phyloP scores from a whole-genome alignment of 92 coral and sea anemone species.

The Umimayanthus chanpuru region DNA sequence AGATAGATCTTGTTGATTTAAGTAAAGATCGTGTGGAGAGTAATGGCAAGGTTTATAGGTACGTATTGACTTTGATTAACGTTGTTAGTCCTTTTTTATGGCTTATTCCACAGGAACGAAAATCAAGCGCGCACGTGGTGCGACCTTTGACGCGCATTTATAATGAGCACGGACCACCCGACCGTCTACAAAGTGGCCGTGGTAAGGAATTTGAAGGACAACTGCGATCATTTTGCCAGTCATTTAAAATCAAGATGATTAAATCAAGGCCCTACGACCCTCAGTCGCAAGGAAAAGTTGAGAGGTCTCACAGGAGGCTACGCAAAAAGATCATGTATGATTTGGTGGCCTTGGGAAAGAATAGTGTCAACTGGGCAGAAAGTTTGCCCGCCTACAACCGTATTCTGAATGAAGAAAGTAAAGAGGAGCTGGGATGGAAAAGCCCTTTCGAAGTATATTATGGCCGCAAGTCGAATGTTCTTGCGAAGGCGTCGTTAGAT shows the following conservation, averaged over 20 bases:
- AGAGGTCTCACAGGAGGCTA: slow-evolving; percentile 42
- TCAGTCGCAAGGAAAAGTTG: slow-evolving; percentile 48
- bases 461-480: slow-evolving; percentile 15
- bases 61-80: slow-evolving; percentile 33
- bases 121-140: slow-evolving; percentile 39
- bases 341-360: neutral
- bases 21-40: slow-evolving; percentile 19
- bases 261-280: slow-evolving; percentile 48
- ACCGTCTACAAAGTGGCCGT: slow-evolving; percentile 44
- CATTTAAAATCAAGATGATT: slow-evolving; percentile 43
- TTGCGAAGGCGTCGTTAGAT: too few species aligned
- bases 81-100: slow-evolving; percentile 37
- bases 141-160: slow-evolving; percentile 31
- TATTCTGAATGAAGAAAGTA: slow-evolving; percentile 24
- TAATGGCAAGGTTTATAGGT: slow-evolving; percentile 34
- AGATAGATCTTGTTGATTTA: slow-evolving; percentile 42
- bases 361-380: slow-evolving; percentile 32
- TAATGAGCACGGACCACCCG: slow-evolving; percentile 48
- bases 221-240: slow-evolving; percentile 6
- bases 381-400: neutral
- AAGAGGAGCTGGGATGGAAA: too few species aligned
- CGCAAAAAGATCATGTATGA: slow-evolving; percentile 45
- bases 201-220: slow-evolving; percentile 43
- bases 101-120: slow-evolving; percentile 22
- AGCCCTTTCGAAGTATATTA: slow-evolving; percentile 1